Evolutionary conservation across 2,113 vertebrate genomes (phyloP), one percentile per base, ranked within the genome.

Genomic region (Chitala chitala): DNA sequence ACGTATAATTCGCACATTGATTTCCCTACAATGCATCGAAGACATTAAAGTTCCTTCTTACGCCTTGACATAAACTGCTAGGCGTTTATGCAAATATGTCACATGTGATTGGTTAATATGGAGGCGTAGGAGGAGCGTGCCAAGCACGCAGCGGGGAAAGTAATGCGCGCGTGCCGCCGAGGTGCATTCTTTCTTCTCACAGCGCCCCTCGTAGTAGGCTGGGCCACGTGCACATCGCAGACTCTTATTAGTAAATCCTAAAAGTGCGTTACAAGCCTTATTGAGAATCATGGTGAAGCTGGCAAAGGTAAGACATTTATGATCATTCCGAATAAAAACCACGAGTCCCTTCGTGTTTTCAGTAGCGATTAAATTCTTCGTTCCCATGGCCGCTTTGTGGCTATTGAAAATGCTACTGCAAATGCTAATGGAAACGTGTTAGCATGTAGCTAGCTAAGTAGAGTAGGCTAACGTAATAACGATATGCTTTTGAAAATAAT

Each of bases 241-340:
- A 77, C 64, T 42, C 46, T 69, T 50, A 38, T 59, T 50, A 65
- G 15, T 70, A 44, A 38, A 66, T 63, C 76, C 6, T 48, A 71
- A 44, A 76, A 69, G 72, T 81, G 68, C 69, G 73, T 33, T 63
- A 76, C 1, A n/a, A 1, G 82, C 82, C 82, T 85, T 82, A 6
- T 84, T 77, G 0, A 15, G 5, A 71, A 44, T 44, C 79, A 91
- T 91, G 90, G 90, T 91, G 72, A 91, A 91, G 72, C 73, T 91
- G 77, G 88, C 88, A 2, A 91, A 90, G 90, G 90, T 91, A 87
- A 89, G 87, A 3, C n/a, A n/a, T n/a, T n/a, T n/a, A n/a, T n/a
- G n/a, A n/a, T n/a, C n/a, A n/a, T n/a, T n/a, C n/a, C n/a, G n/a
- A n/a, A n/a, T n/a, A n/a, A n/a, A 29, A 0, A 1, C 4, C 1